Base-by-base conservation (phyloP, 2,113 vertebrate genomes). In the Elaphurus davidianus region DNA sequence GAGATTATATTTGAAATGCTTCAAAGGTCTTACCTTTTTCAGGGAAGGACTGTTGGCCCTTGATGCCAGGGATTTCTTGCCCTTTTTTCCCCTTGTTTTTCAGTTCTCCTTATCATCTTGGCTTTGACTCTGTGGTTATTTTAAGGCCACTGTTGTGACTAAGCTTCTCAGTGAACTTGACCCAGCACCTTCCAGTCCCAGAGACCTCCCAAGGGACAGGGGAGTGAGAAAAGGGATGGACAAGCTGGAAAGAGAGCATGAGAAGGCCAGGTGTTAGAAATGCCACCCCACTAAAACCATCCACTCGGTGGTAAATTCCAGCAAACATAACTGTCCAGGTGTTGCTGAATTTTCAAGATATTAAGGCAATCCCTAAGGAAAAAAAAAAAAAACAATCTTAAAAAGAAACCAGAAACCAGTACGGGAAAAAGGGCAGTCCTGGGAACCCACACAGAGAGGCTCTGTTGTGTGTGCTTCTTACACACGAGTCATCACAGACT, bases 401-500 rank as follows among this genome's bases (percentile, higher is more conserved):
- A 30, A 81, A 59, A 86, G 11, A 87, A 92, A 25, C 17, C 27
- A 88, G 83, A 71, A 59, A 91, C 3, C 6, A 30, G 25, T 74
- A 10, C 1, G 50, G 23, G 40, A 57, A 12, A 45, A 36, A 43
- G 67, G 12, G 27, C 57, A n/a, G 25, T 62, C n/a, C 45, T 74
- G 45, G 64, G 33, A 50, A 45, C 36, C 40, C 14, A 16, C 1
- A 21, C 36, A 23, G 54, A 11, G 11, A 45, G 5, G 23, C 17
- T 16, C 14, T 54, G 28, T 27, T 82, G 28, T 17, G 30, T 25
- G 3, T 4, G 13, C n/a, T 43, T 60, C 79, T 74, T 36, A 40
- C n/a, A 3, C 33, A 5, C 5, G 2, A 6, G 4, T 52, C 83
- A 27, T 36, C 19, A 16, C 2, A 1, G 45, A 33, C 25, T 21